Base-by-base conservation (phyloP, 2,797 vertebrate species). In the Brotula barbata region DNA sequence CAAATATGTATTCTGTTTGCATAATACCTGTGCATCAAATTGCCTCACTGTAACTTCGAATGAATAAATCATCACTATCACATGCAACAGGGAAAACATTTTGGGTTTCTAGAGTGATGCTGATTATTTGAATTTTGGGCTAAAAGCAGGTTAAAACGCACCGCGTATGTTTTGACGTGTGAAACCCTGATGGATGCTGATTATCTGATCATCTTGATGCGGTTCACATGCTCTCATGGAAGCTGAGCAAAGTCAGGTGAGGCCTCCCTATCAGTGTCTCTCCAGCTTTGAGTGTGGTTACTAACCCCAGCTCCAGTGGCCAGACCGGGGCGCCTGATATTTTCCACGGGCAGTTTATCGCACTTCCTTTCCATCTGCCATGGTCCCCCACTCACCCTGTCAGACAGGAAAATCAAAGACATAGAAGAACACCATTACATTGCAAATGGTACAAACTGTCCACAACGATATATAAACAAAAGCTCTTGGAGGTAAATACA, bases 291-390 rank as follows among this genome's bases (percentile, higher is more conserved):
- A 68, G 42, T 82, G 78, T 81, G 75, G 85, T 80, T 81, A 61
- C 64, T 68, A 72, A 67, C 71, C 58, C 57, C 44, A 57, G 59
- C 72, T 48, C 48, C 74, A 58, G 70, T 63, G 55, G 33, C 72
- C 71, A 72, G 75, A 81, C 49, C 34, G 33, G 67, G 68, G 60
- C 55, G 64, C 56, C 71, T 48, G 44, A 49, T 81, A 75, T 81
- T 82, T 86, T 83, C 77, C 74, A 73, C 45, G 54, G 65, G 39
- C 72, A 77, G 62, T 81, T 87, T 83, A 85, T 85, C 80, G 58
- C 78, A 85, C 74, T 86, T 86, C 85, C 84, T 84, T 14, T 80
- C 57, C 54, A 67, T 73, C 64, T 63, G 44, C 68, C 55, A 48
- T 46, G 51, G 64, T 68, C 71, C 77, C 59, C 66, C 23, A 64